Conservation (phyloP, 2,797 vertebrate genomes). For the Chromis chromis region DNA sequence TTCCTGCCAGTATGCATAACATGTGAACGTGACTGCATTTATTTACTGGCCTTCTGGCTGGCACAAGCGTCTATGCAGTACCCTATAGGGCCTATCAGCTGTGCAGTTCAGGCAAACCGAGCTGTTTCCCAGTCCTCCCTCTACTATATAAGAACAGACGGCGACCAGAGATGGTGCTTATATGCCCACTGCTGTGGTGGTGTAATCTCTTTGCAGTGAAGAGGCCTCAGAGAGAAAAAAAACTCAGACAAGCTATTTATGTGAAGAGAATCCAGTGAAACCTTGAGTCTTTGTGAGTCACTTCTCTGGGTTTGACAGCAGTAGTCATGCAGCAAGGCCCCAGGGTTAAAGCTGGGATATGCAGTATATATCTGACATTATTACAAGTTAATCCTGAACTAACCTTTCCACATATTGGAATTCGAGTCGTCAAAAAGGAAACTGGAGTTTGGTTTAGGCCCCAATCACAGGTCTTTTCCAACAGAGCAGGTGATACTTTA, state of each 20-base stretch:
- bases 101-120: conserved; percentile 24
- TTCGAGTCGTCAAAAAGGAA: too few relatives aligned
- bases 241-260: not conserved
- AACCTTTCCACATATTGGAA: too few relatives aligned
- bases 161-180: not conserved
- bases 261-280: conserved; percentile 9
- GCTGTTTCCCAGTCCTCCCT: conserved; percentile 19
- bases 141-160: not conserved
- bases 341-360: conserved; percentile 2
- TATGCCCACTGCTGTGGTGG: not conserved
- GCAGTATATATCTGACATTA: too few relatives aligned
- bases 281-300: conserved; percentile 6
- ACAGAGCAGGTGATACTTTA: too few relatives aligned
- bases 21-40: conserved; percentile 4
- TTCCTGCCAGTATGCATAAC: conserved; percentile 7
- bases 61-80: conserved; percentile 11
- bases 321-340: not conserved
- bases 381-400: too few relatives aligned
- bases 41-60: conserved; percentile 16
- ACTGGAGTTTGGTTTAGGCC: too few relatives aligned
- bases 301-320: conserved; percentile 11
- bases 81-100: conserved; percentile 24
- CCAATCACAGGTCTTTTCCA: too few relatives aligned
- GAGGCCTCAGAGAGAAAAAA: conserved; percentile 1
- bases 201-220: conserved; percentile 19